phyloP scores from a whole-genome alignment of 2,888 invertebrate genomes.

The Malthinus seriepunctatus region DNA sequence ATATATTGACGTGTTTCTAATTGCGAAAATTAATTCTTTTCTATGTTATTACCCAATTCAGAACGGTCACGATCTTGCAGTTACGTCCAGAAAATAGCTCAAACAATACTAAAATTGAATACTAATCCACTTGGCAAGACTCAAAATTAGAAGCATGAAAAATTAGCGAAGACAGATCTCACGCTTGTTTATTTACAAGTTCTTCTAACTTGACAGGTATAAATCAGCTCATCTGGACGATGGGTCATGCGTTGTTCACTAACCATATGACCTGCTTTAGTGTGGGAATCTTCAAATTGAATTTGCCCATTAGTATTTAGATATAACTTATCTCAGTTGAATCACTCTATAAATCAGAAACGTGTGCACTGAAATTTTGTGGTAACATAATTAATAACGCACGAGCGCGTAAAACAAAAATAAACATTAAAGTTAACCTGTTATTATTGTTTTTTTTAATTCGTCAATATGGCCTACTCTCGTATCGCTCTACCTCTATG shows the following conservation, averaged over 20 bases:
- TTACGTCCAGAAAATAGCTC: constrained; percentile 23
- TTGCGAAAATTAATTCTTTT: constrained; percentile 26
- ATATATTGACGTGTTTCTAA: constrained; percentile 27
- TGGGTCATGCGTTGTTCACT: constrained; percentile 25
- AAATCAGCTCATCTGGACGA: constrained; percentile 30
- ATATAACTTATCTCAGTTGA: constrained; percentile 14
- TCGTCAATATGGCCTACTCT: too few species aligned
- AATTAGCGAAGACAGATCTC: constrained; percentile 32
- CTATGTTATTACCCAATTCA: constrained; percentile 23
- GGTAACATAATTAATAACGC: constrained; percentile 27
- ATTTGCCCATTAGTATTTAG: constrained; percentile 28
- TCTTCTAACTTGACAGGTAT: constrained; percentile 28
- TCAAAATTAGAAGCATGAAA: constrained; percentile 29
- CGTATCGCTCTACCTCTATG: too few species aligned
- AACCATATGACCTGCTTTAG: constrained; percentile 28
- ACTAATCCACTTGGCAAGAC: constrained; percentile 23
- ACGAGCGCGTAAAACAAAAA: constrained; percentile 24
- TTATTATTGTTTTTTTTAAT: constrained; percentile 18
- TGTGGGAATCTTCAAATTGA: constrained; percentile 33
- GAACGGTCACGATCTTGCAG: constrained; percentile 25
- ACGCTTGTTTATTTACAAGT: constrained; percentile 30
- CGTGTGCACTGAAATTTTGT: constrained; percentile 21
- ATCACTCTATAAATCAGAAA: constrained; percentile 25
- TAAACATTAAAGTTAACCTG: constrained; percentile 21
- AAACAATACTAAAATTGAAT: constrained; percentile 26